phyloP scores from a whole-genome alignment of 2,797 vertebrate genomes.

The Psittacula echo region DNA sequence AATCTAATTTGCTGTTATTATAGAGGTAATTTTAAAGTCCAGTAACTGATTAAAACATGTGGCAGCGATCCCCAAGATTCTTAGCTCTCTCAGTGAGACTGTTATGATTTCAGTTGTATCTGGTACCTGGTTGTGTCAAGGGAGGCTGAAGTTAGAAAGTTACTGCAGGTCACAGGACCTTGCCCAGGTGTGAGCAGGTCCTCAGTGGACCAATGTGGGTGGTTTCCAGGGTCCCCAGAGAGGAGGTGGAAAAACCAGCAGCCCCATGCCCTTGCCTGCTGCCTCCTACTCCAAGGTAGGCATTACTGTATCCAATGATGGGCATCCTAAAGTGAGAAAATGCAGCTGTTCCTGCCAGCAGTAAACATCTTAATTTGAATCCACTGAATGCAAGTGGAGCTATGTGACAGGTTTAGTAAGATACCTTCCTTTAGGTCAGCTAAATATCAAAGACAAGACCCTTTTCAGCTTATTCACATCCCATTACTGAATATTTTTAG shows the following conservation, averaged over 20 bases:
- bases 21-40: neutral
- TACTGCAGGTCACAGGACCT: neutral
- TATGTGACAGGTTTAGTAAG: neutral
- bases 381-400: neutral
- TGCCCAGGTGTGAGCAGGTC: neutral
- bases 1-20: neutral
- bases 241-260: neutral
- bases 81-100: neutral
- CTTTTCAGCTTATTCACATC: neutral
- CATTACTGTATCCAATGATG: neutral
- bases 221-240: neutral
- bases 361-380: neutral
- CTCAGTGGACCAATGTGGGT: neutral
- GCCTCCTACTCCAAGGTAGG: neutral
- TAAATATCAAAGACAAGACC: neutral
- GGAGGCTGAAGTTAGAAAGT: too few relatives aligned
- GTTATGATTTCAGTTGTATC: fast-evolving
- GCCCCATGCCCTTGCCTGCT: fast-evolving
- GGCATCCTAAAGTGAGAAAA: neutral
- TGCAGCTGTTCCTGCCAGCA: neutral
- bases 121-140: neutral
- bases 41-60: neutral
- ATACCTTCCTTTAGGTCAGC: neutral
- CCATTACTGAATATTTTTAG: neutral
- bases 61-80: fast-evolving